A percentile compares a stretch with the other conserved stretches of the same genome.
Conservation (phyloP, 2,888 invertebrate genomes). For the Lomographa bimaculata region DNA sequence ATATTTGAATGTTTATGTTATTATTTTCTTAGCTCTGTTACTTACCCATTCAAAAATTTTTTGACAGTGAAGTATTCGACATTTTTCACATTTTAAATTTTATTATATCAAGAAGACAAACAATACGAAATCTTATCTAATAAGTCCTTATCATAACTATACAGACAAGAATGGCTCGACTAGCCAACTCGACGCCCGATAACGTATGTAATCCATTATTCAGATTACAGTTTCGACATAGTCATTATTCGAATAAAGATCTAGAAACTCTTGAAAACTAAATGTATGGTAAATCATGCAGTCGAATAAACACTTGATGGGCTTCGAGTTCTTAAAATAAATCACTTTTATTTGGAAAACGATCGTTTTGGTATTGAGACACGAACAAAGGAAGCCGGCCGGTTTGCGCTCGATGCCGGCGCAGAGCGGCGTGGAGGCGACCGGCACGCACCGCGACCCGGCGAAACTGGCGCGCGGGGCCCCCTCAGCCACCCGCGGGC, state of each 20-base stretch:
- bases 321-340: too few species aligned
- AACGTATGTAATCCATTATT: conserved; percentile 30
- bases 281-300: too few species aligned
- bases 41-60: conserved; percentile 14
- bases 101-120: conserved; percentile 19
- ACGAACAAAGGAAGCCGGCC: conserved; percentile 79
- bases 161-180: conserved; percentile 23
- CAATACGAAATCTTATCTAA: conserved; percentile 28
- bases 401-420: conserved; percentile 41
- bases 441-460: conserved; percentile 49
- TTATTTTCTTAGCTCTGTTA: too few species aligned
- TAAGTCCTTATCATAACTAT: conserved; percentile 29
- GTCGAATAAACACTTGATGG: too few species aligned
- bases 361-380: conserved; percentile 36
- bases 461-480: conserved; percentile 72
- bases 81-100: too few species aligned
- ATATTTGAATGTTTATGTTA: too few species aligned
- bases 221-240: conserved; percentile 30
- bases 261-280: conserved; percentile 36
- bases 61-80: too few species aligned
- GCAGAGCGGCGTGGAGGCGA: conserved; percentile 53
- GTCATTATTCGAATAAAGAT: conserved; percentile 20
- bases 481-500: conserved; percentile 67
- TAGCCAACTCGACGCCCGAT: conserved; percentile 37
- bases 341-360: conserved; percentile 32